Percentiles rank a stretch among this genome's conserved stretches.
These are phyloP conservation scores for Agrenia bidenticulata DNA, from an alignment of 2,888 invertebrate genomes.

Conservation along the genomic window DNA sequence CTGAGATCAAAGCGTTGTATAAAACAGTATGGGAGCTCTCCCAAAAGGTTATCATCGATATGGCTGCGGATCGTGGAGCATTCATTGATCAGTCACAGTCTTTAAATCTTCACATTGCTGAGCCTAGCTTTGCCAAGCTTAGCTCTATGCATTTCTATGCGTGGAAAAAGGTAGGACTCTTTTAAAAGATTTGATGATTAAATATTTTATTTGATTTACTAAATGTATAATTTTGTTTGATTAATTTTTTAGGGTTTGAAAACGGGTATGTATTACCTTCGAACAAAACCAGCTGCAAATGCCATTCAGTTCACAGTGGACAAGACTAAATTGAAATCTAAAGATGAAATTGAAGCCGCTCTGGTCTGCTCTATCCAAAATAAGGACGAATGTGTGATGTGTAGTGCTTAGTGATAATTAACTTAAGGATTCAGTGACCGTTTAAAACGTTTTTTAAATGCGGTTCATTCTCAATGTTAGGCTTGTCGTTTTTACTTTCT, in stretches of 20 bases:
- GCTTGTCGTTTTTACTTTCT: too few species aligned
- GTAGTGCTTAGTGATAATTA: conserved; percentile 67
- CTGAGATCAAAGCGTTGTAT: conserved; percentile 80
- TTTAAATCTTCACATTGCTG: conserved; percentile 94
- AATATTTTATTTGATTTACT: conserved; percentile 10
- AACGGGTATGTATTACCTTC: conserved; percentile 98
- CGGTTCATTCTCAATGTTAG: too few species aligned
- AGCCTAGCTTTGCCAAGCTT: conserved; percentile 88
- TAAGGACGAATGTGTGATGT: conserved; percentile 83
- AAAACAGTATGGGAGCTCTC: conserved; percentile 98
- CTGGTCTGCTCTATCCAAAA: conserved; percentile 84
- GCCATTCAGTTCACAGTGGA: conserved; percentile 98
- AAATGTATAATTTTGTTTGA: conserved; percentile 15
- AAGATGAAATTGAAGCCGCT: conserved; percentile 64
- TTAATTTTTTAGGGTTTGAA: conserved; percentile 73
- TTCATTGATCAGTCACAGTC: conserved; percentile 99
- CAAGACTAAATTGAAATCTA: conserved; percentile 66
- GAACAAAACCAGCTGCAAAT: conserved; percentile 93
- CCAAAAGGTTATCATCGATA: conserved; percentile 86
- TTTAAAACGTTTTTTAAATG: too few species aligned
- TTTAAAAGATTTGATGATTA: conserved; percentile 19
- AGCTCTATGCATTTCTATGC: conserved; percentile 98
- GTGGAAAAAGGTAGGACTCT: conserved; percentile 79
- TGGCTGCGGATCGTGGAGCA: conserved; percentile 97
- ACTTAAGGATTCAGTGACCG: too few species aligned